Evolutionary conservation across 2,888 invertebrate species (phyloP).

Genomic region (Tenthredo livida): DNA sequence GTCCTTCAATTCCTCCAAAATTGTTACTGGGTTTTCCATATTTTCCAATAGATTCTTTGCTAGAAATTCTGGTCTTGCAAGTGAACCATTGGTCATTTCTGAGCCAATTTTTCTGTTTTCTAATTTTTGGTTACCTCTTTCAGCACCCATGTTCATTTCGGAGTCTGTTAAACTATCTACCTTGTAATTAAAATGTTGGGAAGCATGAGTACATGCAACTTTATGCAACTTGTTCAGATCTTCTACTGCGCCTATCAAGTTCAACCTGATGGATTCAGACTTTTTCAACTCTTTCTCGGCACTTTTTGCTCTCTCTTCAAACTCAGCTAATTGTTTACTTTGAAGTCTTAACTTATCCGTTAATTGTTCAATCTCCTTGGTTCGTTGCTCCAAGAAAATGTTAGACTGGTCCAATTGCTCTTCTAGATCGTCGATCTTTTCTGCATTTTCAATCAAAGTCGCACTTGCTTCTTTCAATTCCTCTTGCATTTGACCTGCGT

Average conservation of each 20-base stretch:
- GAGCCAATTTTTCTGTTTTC: background rate
- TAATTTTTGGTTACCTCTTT: background rate
- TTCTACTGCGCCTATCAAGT: slow-evolving; percentile 31
- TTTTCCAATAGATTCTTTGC: background rate
- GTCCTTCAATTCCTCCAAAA: background rate
- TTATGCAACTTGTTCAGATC: slow-evolving; percentile 22
- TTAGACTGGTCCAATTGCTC: slow-evolving; percentile 53
- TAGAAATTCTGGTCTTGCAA: background rate
- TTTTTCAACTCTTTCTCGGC: slow-evolving; percentile 10
- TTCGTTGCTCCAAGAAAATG: slow-evolving; percentile 48
- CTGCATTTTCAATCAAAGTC: slow-evolving; percentile 33
- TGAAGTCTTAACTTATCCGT: slow-evolving; percentile 52
- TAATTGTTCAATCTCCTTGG: slow-evolving; percentile 51
- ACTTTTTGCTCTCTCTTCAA: slow-evolving; percentile 26
- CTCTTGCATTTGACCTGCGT: slow-evolving; percentile 31
- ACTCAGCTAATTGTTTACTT: slow-evolving; percentile 54
- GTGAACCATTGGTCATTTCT: slow-evolving; percentile 9
- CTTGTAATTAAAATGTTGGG: background rate
- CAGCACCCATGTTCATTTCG: background rate
- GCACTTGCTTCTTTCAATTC: slow-evolving; percentile 49
- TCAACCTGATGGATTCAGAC: slow-evolving; percentile 41
- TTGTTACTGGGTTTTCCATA: background rate
- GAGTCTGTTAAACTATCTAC: background rate
- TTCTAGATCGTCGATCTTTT: slow-evolving; percentile 57
- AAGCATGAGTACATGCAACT: background rate